Percentiles rank a stretch among this genome's conserved stretches.
phyloP scores from a whole-genome alignment of 2,797 vertebrate species.

The Rhinatrema bivittatum region DNA sequence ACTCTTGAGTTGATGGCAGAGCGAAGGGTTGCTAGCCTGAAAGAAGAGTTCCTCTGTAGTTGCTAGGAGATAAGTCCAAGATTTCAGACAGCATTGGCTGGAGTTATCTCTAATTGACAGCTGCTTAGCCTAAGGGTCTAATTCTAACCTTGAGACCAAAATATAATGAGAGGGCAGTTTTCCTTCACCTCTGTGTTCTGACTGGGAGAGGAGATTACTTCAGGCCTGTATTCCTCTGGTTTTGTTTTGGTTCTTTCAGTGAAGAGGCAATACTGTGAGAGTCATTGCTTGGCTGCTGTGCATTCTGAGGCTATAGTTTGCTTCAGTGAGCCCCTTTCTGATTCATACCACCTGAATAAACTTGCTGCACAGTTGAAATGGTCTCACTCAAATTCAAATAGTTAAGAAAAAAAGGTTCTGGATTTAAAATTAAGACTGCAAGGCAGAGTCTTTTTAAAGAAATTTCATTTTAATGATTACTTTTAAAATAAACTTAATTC shows the following conservation, averaged over 20 bases:
- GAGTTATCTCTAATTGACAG: conserved; percentile 98
- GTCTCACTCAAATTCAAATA: too few relatives aligned
- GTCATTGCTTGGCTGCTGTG: conserved; percentile 40
- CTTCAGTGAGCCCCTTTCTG: conserved; percentile 61
- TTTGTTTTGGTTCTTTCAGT: conserved; percentile 48
- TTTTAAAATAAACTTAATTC: too few relatives aligned
- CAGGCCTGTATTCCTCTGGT: conserved; percentile 52
- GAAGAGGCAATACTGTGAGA: conserved; percentile 44
- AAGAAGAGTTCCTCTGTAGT: conserved; percentile 66
- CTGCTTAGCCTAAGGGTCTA: conserved; percentile 91
- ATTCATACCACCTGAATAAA: conserved; percentile 83
- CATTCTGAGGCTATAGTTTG: conserved; percentile 52
- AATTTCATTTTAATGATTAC: conserved; percentile 25
- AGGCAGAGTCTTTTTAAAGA: too few relatives aligned
- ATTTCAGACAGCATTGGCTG: conserved; percentile 69
- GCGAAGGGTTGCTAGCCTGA: conserved; percentile 59
- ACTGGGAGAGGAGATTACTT: conserved; percentile 52
- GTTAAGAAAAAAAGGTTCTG: too few relatives aligned
- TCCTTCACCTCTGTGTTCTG: conserved; percentile 67
- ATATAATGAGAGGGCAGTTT: conserved; percentile 86
- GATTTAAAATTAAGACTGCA: too few relatives aligned
- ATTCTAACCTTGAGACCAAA: conserved; percentile 84
- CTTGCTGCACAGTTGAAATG: conserved; percentile 58
- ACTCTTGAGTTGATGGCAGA: conserved; percentile 54
- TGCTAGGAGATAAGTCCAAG: conserved; percentile 89